Conservation (phyloP, 1,140 invertebrate genomes). For the Drosophila fuyamai region DNA sequence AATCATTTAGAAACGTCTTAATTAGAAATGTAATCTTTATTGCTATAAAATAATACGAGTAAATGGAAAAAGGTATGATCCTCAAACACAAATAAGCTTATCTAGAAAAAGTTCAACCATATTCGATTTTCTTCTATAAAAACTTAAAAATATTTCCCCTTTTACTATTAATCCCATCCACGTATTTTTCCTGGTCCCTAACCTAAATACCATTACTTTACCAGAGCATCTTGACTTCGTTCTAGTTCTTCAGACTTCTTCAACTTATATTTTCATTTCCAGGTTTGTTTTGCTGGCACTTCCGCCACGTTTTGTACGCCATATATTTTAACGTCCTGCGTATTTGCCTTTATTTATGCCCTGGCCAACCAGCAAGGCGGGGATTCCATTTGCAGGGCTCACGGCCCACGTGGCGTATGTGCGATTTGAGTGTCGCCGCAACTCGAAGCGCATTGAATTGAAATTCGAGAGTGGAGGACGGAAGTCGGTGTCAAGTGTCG, state of each 20-base stretch:
- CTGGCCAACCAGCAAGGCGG: conserved; percentile 30
- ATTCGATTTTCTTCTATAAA: too few species aligned
- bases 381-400: conserved; percentile 19
- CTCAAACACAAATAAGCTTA: too few species aligned
- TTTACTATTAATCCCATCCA: too few species aligned
- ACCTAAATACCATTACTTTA: neutral
- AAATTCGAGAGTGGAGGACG: conserved; percentile 34
- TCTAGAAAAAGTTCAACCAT: too few species aligned
- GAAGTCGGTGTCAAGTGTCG: conserved; percentile 71
- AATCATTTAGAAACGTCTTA: too few species aligned
- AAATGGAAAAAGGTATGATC: too few species aligned
- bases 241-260: conserved; percentile 6
- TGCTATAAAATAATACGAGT: too few species aligned
- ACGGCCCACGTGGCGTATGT: conserved; percentile 57
- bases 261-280: conserved; percentile 47
- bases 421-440: conserved; percentile 54
- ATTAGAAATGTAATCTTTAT: too few species aligned
- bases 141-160: too few species aligned
- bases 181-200: neutral
- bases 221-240: conserved; percentile 32
- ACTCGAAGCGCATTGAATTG: conserved; percentile 67
- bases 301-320: conserved; percentile 69
- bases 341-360: conserved; percentile 60
- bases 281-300: conserved; percentile 69
- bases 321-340: conserved; percentile 52